Conservation (phyloP, 1,140 invertebrate species). For the Cyclargus thomasi region DNA sequence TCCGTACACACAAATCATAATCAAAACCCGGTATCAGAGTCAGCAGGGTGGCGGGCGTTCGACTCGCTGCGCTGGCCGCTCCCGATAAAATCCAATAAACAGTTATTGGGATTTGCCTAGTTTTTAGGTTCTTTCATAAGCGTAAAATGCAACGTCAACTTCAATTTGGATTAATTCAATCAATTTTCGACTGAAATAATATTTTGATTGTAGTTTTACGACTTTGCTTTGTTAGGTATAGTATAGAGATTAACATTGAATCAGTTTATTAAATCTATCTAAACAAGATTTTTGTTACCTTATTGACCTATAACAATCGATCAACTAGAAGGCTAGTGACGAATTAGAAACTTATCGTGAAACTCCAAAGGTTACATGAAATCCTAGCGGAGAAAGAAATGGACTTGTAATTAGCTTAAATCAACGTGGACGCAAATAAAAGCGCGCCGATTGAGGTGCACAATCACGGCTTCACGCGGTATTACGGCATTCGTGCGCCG, state of each 20-base stretch:
- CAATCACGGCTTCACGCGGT: constrained; percentile 48
- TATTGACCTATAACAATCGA: no score
- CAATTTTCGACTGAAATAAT: neutral
- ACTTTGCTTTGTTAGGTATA: no score
- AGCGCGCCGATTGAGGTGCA: constrained; percentile 27
- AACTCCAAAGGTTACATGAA: neutral
- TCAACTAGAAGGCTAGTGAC: no score
- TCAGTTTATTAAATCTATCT: no score
- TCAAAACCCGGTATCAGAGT: constrained; percentile 60
- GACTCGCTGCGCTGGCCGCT: neutral
- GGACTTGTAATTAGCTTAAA: constrained; percentile 24
- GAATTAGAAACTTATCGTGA: no score
- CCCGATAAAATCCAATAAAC: constrained; percentile 65
- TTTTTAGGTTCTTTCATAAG: constrained; percentile 32
- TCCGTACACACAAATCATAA: constrained; percentile 50
- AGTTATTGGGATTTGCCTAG: constrained; percentile 30
- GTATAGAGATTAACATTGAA: no score
- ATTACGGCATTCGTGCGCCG: constrained; percentile 36
- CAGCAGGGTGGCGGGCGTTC: constrained; percentile 21
- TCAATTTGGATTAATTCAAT: constrained; percentile 3
- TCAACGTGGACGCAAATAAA: constrained; percentile 25
- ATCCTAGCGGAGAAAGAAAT: neutral
- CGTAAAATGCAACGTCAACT: neutral
- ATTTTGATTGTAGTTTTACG: no score
- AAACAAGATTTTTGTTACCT: no score